Base-by-base conservation (phyloP, 1,140 invertebrate species). In the Psix sp. region DNA sequence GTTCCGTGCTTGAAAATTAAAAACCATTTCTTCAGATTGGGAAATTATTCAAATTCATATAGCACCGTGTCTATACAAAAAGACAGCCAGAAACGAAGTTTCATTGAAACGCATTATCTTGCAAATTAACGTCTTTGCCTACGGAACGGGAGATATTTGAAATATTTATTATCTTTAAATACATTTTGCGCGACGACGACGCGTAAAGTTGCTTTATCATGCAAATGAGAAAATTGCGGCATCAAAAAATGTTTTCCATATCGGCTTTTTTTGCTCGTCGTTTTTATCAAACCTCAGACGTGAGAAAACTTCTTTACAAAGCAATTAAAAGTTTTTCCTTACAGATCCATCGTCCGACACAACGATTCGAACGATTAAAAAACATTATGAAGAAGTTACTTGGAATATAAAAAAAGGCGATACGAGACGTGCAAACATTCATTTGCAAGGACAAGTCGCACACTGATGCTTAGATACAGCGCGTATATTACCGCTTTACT, bases 271-370 rank as follows among this genome's bases (percentile, higher is more conserved):
- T 18, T 14, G 13, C 35, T 36, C 14, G 21, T 6, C 33, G 14
- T 66, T 73, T 73, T 59, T 48, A 40, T 46, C 52, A 29, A 36
- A 36, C 24, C 18, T 14, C 36, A 24, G 11, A 45, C 51, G 68
- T 65, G 59, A 65, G 54, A 65, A 66, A 66, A 73, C 42, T 66
- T 66, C 48, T 43, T 49, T 26, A 10, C 43, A 24, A 73, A 48
- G 70, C 57, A 65, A 73, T 73, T 73, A 73, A 65, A 65, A 73
- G 60, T 66, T 73, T 73, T 73, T 73, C 59, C 13, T 20, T n/a
- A 24, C 18, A 33, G 35, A 26, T 42, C 51, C 40, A 46, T 59
- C 16, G 35, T 46, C 36, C 45, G 38, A 36, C 49, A 31, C 51
- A 52, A 45, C 45, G 26, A 72, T 40, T 40, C 39, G 10, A 17